Percentiles rank a stretch among this genome's conserved stretches.
Evolutionary conservation across 2,888 invertebrate genomes (phyloP).

Genomic region (Heterodera filipjevi): DNA sequence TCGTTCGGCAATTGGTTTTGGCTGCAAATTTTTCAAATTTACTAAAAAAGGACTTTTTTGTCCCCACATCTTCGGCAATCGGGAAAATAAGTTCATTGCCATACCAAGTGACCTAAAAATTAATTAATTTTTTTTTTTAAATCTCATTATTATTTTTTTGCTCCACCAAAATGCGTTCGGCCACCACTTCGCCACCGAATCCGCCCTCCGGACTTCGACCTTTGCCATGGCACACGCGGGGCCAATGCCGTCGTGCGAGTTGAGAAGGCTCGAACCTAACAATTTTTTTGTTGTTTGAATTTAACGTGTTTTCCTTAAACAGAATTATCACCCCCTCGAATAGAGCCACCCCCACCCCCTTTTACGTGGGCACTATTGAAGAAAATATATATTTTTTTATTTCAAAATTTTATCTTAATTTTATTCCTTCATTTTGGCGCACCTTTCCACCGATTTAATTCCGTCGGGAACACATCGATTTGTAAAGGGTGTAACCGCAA

Average conservation of each 20-base stretch:
- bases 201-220: constrained; percentile 37
- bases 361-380: too few species aligned
- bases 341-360: neutral
- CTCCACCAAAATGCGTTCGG: constrained; percentile 35
- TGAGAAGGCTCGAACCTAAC: constrained; percentile 28
- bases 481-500: constrained; percentile 32
- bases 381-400: too few species aligned
- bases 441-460: constrained; percentile 25
- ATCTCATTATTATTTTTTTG: too few species aligned
- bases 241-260: constrained; percentile 28
- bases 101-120: constrained; percentile 32
- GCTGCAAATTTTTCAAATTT: constrained; percentile 24
- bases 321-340: neutral
- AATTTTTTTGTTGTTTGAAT: neutral
- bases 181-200: constrained; percentile 38
- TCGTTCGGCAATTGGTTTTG: constrained; percentile 39
- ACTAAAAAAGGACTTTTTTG: neutral
- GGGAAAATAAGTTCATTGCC: constrained; percentile 37
- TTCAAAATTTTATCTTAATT: too few species aligned
- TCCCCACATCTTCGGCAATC: constrained; percentile 30
- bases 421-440: neutral
- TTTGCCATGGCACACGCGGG: constrained; percentile 20
- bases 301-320: too few species aligned
- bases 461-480: constrained; percentile 27
- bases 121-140: neutral